A percentile compares a stretch with the other conserved stretches of the same genome.
Evolutionary conservation across 1,140 invertebrate genomes (phyloP).

Genomic region (Scaptomyza hsui): DNA sequence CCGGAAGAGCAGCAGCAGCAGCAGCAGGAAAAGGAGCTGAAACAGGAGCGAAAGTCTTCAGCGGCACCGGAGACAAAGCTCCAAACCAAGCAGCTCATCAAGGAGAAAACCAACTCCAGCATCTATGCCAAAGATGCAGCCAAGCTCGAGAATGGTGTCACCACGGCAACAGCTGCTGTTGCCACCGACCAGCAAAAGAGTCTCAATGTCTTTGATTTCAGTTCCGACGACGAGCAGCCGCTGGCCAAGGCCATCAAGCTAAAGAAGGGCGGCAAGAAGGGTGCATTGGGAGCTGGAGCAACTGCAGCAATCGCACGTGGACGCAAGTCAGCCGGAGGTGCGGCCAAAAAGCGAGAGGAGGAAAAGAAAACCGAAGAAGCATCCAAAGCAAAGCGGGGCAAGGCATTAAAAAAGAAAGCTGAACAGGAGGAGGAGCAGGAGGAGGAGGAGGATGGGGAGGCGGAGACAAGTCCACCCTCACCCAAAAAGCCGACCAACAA

Average conservation of each 20-base stretch:
- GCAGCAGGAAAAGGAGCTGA: constrained; percentile 33
- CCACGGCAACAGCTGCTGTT: constrained; percentile 17
- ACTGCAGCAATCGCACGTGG: constrained; percentile 37
- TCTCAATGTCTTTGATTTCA: constrained; percentile 83
- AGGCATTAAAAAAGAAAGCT: constrained; percentile 30
- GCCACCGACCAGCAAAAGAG: constrained; percentile 47
- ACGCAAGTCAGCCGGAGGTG: constrained; percentile 49
- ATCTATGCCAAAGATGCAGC: constrained; percentile 79
- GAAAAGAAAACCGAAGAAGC: not conserved
- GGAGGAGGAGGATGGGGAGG: constrained; percentile 12
- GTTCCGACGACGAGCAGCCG: constrained; percentile 84
- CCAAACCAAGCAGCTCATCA: constrained; percentile 40
- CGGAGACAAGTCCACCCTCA: constrained; percentile 50
- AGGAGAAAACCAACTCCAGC: constrained; percentile 74
- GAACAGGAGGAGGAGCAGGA: constrained; percentile 33
- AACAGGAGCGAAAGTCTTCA: constrained; percentile 19
- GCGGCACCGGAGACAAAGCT: not conserved
- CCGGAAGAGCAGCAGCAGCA: constrained; percentile 4
- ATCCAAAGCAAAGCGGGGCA: constrained; percentile 24
- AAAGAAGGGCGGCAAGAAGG: constrained; percentile 70
- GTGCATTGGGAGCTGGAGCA: constrained; percentile 16
- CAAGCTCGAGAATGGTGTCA: constrained; percentile 67
- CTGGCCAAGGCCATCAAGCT: constrained; percentile 81
- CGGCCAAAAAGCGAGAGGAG: constrained; percentile 38
- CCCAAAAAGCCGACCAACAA: constrained; percentile 51